Evolutionary conservation across 1,140 invertebrate genomes (phyloP).

Genomic region (Aphelenchoides besseyi): DNA sequence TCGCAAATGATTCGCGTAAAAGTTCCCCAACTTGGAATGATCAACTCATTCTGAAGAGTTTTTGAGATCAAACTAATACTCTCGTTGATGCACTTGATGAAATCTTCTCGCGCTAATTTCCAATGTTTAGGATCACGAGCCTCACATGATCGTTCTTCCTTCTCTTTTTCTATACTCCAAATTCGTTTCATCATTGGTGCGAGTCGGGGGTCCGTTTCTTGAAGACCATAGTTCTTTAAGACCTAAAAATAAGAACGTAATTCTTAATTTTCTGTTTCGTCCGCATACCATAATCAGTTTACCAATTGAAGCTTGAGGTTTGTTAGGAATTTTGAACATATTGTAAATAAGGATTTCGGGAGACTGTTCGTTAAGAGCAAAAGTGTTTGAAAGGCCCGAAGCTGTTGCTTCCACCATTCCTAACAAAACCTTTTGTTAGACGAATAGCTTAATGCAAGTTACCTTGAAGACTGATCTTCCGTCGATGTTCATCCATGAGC

Average conservation of each 20-base stretch:
- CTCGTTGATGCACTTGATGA: slow-evolving; percentile 35
- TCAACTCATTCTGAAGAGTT: slow-evolving; percentile 50
- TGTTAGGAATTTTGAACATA: slow-evolving; percentile 56
- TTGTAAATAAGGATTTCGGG: slow-evolving; percentile 55
- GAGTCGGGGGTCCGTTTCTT: slow-evolving; percentile 44
- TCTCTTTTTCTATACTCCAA: slow-evolving; percentile 42
- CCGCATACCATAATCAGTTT: slow-evolving; percentile 46
- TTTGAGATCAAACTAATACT: slow-evolving; percentile 37
- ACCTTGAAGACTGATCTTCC: not conserved
- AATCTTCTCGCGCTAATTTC: slow-evolving; percentile 47
- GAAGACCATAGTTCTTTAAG: slow-evolving; percentile 49
- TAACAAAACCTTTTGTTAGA: too few relatives aligned
- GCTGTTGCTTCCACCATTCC: not conserved
- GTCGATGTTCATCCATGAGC: slow-evolving; percentile 6
- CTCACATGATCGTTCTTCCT: slow-evolving; percentile 40
- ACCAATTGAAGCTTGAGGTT: slow-evolving; percentile 53
- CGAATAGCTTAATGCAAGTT: too few relatives aligned
- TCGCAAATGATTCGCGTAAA: slow-evolving; percentile 43
- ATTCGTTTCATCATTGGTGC: slow-evolving; percentile 48
- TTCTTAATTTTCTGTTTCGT: not conserved
- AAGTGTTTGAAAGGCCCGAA: slow-evolving; percentile 36
- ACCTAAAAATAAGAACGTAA: slow-evolving; percentile 31
- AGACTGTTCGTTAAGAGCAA: slow-evolving; percentile 44
- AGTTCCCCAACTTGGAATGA: slow-evolving; percentile 41
- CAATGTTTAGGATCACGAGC: slow-evolving; percentile 52